Base-by-base conservation (phyloP, 1,140 invertebrate species). In the Coelopa frigida region DNA sequence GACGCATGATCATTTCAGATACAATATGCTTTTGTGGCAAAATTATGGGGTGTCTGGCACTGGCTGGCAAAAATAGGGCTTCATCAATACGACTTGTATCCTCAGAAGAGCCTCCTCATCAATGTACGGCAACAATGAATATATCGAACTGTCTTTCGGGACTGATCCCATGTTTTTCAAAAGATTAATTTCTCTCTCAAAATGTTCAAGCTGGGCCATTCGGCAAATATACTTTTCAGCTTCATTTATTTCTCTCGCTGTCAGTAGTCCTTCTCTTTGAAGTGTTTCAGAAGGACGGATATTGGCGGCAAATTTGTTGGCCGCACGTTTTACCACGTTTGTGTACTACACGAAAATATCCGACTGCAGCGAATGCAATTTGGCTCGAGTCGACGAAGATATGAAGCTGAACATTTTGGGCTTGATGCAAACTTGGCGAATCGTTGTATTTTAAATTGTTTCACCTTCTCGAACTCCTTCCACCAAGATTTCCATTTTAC, bases 321-420 rank as follows among this genome's bases (percentile, higher is more conserved):
- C 20, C 8, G 29, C 24, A 6, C 46, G 37, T 11, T 41, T 15
- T 3, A 48, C 29, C 17, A 20, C 40, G 3, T 18, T 7, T 17
- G 41, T n/a, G n/a, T n/a, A n/a, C n/a, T n/a, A n/a, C n/a, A n/a
- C n/a, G n/a, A n/a, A n/a, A n/a, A n/a, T n/a, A n/a, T n/a, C n/a
- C n/a, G 17, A 57, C 56, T 0, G 59, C 54, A 3, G 60, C 58
- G 27, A 51, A 67, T 11, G 60, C 61, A n/a, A 50, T 49, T 29
- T 48, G 23, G 14, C 53, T 57, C 11, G 60, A 54, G 36, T 68
- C 56, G 11, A 51, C 35, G 44, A 56, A 58, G 12, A 56, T 24
- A 37, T 56, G 54, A 7, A 58, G 20, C 12, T 58, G 11, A 27
- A 53, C 27, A 3, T 27, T 12, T 15, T 35, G n/a, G 31, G 36